Evolutionary conservation across 2,797 vertebrate species (phyloP).

Genomic region (Petrocephalus sullivani): DNA sequence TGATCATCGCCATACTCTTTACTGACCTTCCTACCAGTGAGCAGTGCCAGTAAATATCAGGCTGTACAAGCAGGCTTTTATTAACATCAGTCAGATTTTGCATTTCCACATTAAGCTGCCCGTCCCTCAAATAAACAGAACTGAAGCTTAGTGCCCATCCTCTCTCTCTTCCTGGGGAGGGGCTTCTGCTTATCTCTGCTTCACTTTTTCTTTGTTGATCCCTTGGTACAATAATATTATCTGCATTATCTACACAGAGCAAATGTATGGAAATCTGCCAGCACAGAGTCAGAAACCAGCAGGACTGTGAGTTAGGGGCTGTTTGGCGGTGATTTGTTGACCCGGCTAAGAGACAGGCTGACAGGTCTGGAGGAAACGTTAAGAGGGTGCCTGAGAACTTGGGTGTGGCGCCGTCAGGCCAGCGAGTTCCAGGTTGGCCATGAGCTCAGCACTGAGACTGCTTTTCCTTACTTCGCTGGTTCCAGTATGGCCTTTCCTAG

Average conservation of each 20-base stretch:
- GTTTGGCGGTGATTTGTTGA: constrained; percentile 1
- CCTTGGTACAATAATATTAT: background rate
- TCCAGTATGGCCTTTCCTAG: background rate
- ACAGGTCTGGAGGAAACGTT: background rate
- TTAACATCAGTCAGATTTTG: background rate
- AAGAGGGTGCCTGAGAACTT: background rate
- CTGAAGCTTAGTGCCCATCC: background rate
- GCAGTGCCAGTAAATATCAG: background rate
- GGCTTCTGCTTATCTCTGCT: background rate
- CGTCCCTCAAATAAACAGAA: background rate
- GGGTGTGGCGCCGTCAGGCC: constrained; percentile 13
- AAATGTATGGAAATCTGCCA: background rate
- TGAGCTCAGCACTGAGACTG: background rate
- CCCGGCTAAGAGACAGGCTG: background rate
- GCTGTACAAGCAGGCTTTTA: background rate
- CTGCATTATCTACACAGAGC: background rate
- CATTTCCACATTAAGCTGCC: background rate
- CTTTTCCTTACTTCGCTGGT: constrained; percentile 12
- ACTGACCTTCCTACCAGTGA: background rate
- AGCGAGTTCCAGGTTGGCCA: background rate
- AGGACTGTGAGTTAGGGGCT: background rate
- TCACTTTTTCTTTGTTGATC: background rate
- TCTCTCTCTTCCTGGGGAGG: background rate
- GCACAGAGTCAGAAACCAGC: background rate
- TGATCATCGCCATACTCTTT: background rate